Base-by-base conservation (phyloP, 53 echinoderm and acorn worm genomes). In the Actinopyga echinites region DNA sequence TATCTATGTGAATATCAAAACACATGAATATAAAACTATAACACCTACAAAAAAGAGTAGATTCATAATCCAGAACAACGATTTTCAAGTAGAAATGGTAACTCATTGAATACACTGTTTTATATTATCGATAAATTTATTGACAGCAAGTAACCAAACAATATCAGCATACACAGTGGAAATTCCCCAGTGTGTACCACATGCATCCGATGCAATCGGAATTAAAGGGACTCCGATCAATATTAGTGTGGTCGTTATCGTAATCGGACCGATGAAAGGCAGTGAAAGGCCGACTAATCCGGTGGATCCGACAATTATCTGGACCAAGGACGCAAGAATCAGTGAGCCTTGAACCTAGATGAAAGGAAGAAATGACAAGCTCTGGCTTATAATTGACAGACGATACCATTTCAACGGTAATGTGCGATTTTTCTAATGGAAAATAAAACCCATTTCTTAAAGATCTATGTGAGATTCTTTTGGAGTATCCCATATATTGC, bases 271-370 rank as follows among this genome's bases (percentile, higher is more conserved):
- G 30, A 96, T 94, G 86, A 88, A 94, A 30, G 83, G 90, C 23
- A 96, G 64, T n/a, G 94, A 45, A 20, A 92, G 30, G 11, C 96
- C 96, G 64, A 96, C 87, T 60, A 96, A 71, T 40, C 96, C 96
- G 4, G 92, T 86, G 82, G 92, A 90, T 24, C 96, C 96, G 56
- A 96, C 82, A 15, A 96, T 28, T 4, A 96, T 82, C 69, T 96
- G 93, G 19, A 94, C 65, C 9, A 89, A 84, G 2, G 96, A 93
- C 7, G 93, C 90, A 2, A 92, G 83, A 83, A 94, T 91, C 42
- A 94, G 73, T n/a, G 96, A 91, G 32, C 96, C 96, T 64, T 96
- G 96, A 37, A 94, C 86, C 96, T 96, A 61, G 2, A 73, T 24
- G 22, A 6, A 10, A 40, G 0, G 40, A 4, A 40, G 40, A 40